Evolutionary conservation across 2,888 invertebrate genomes (phyloP), one percentile per base, ranked within the genome.

Genomic region (Metacarcinus magister): DNA sequence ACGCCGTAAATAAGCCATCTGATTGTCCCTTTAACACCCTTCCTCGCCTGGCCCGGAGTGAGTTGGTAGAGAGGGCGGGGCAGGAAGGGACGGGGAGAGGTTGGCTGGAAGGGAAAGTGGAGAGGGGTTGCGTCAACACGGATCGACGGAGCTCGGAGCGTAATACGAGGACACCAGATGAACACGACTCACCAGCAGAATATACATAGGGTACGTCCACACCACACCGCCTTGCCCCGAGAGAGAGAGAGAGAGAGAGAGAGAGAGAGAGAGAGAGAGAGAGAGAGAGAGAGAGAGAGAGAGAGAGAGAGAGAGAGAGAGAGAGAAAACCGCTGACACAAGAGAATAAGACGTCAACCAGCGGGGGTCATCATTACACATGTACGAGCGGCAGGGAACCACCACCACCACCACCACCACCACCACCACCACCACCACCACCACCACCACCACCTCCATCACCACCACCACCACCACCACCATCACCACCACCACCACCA

Each of bases 1-100:
- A 94, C 94, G 94, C 94, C 82, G 94, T 94, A 94, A 94, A 94
- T 75, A 94, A 93, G 94, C 82, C 94, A 94, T 44, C 94, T 92
- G 92, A 92, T 92, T 92, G 92, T 92, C 92, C 92, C 92, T 92
- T 92, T 92, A 92, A 92, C 92, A 92, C 54, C 92, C 92, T 92
- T 54, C 92, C 92, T 92, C 54, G 13, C n/a, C n/a, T n/a, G 2
- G 28, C 3, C 28, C 48, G 28, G 48, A 23, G 92, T 44, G 44
- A 54, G 13, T 92, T 16, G 54, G 48, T 44, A 46, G 13, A 28
- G 48, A 19, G 48, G 92, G 92, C 43, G 46, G n/a, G 54, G 3
- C 28, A 48, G n/a, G 28, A 48, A 23, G 32, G 28, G 28, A 10
- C 13, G 16, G 54, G 92, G 54, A 92, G 82, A 32, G 82, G 32